Evolutionary conservation across 2,888 invertebrate species (phyloP), one percentile per base, ranked within the genome.

Genomic region (Pinctada fucata): DNA sequence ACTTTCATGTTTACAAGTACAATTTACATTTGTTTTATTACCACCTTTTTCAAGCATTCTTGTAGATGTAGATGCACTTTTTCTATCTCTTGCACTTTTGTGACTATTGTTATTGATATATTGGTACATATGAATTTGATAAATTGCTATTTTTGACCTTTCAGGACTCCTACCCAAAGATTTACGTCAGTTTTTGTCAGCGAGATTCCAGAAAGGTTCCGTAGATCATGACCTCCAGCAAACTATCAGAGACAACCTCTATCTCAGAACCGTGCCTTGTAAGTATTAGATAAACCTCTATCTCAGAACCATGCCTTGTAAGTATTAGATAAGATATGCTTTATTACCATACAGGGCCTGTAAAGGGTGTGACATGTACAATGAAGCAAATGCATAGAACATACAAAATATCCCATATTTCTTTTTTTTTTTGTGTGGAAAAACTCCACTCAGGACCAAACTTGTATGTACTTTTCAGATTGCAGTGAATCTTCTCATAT

Each of bases 241-340:
- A 83, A 94, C 94, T n/a, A 95, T 95, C 78, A 90, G 95, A 77
- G 95, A 95, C 89, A 95, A 95, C 90, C 91, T 95, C 76, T 95
- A 95, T 90, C 92, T 94, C 85, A 92, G 94, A 83, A 95, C 95
- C 48, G 94, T 95, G 10, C 95, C 95, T 64, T 92, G 92, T 92
- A 85, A 90, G 92, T 91, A 80, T 45, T 2, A 48, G 8, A 47
- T 6, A 64, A 13, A 50, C 31, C 31, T 31, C 31, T 31, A 31
- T 31, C 31, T 31, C 31, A 31, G 31, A 31, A 31, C 31, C 31
- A 31, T 31, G 31, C 31, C 31, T 31, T 31, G 31, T 31, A 31
- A 31, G 31, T 31, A 31, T 31, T 31, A 31, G 31, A 31, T 31
- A 31, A 31, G 31, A 31, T 31, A 31, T 31, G 31, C 31, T 31